Evolutionary conservation across 2,888 invertebrate species (phyloP), one percentile per base, ranked within the genome.

Genomic region (Philopedon plagiatum): DNA sequence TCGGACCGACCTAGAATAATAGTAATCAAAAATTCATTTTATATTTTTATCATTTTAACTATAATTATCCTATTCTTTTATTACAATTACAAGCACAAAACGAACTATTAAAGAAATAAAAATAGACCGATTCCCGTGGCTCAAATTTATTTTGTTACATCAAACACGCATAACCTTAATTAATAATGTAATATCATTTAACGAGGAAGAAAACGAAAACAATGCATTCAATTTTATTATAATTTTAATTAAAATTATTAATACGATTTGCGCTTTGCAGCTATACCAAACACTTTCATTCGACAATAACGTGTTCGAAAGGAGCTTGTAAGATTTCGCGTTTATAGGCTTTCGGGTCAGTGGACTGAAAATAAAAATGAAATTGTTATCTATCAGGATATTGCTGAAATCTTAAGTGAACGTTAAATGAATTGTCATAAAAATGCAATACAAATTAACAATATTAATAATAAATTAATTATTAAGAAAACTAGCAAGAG

Each of bases 181-280:
- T 49, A 26, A 23, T 23, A n/a, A n/a, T 13, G 13, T 13, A 13
- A 13, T 26, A 29, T 54, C 29, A 54, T 29, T 29, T 32, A 54
- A 54, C 51, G 18, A 29, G 29, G 29, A 18, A 29, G 18, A 7
- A 29, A 29, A 15, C 13, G 51, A 18, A 54, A 54, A 54, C 18
- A 51, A 26, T 18, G 51, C 15, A 5, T 29, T 29, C 29, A n/a
- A 29, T 29, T 32, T 29, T 32, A 29, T 54, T 54, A 29, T n/a
- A n/a, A n/a, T 54, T 54, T 54, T 54, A 54, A 54, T 54, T 54
- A 5, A 29, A 3, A 51, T 49, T 15, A 51, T 15, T 29, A 23
- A 23, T 46, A 3, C 5, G 1, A 4, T 23, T 46, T 11, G 18
- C 23, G 4, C 2, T 15, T 46, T 1, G 49, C n/a, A 23, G 3